Conservation (phyloP, 2,888 invertebrate species). For the Philereme transversata region DNA sequence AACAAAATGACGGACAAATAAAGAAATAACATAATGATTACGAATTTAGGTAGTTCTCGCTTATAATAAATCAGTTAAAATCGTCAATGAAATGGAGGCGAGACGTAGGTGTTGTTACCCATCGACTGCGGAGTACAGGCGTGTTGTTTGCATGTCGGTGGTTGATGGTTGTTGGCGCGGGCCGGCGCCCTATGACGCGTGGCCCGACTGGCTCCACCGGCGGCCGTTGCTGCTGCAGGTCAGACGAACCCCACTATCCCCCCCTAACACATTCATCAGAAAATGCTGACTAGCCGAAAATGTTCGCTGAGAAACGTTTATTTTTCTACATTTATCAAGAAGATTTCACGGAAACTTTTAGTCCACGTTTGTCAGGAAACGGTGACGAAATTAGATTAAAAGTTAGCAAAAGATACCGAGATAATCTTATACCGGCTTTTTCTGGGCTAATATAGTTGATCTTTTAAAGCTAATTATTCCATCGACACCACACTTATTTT, state of each 20-base stretch:
- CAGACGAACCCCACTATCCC: constrained; percentile 68
- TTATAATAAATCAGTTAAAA: not conserved
- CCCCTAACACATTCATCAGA: constrained; percentile 18
- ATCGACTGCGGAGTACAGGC: constrained; percentile 63
- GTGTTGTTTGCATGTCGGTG: constrained; percentile 81
- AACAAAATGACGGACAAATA: too few relatives aligned
- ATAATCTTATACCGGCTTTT: too few relatives aligned
- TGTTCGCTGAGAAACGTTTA: too few relatives aligned
- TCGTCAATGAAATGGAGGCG: constrained; percentile 44
- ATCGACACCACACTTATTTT: too few relatives aligned
- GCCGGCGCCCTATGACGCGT: constrained; percentile 77
- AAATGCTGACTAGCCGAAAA: too few relatives aligned
- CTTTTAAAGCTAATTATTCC: too few relatives aligned
- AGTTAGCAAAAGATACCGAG: too few relatives aligned
- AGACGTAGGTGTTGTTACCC: constrained; percentile 41
- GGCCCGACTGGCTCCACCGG: constrained; percentile 85
- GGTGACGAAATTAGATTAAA: too few relatives aligned
- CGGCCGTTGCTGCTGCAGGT: constrained; percentile 94
- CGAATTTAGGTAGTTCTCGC: not conserved
- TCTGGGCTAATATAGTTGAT: too few relatives aligned
- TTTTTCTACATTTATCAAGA: too few relatives aligned
- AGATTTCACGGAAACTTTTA: too few relatives aligned
- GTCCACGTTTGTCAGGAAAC: too few relatives aligned
- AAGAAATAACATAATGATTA: not conserved
- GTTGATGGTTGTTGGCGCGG: constrained; percentile 74